A percentile compares a stretch with the other conserved stretches of the same genome.
These are phyloP conservation scores for Mercenaria mercenaria DNA, from an alignment of 1,140 invertebrate genomes.

Conservation along the genomic window DNA sequence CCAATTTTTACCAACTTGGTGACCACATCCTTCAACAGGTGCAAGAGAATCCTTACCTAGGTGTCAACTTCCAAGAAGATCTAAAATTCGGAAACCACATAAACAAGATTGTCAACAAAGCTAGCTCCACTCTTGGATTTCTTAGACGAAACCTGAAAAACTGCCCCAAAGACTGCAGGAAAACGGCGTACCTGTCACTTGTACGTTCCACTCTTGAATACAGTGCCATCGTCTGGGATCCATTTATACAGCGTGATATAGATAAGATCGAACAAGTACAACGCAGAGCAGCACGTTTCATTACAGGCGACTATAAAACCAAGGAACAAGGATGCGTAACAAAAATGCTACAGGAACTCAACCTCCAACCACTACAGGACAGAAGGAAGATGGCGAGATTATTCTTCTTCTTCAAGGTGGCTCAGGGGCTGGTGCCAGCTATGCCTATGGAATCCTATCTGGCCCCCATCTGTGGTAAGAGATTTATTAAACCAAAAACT, in stretches of 20 bases:
- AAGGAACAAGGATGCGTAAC: constrained; percentile 48
- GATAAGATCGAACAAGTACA: constrained; percentile 57
- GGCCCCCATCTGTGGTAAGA: background rate
- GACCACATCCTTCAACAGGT: constrained; percentile 1
- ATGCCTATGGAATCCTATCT: background rate
- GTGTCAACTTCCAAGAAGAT: constrained; percentile 55
- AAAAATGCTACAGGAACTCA: constrained; percentile 31
- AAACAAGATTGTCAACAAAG: background rate
- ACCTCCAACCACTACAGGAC: constrained; percentile 29
- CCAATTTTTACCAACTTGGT: constrained; percentile 49
- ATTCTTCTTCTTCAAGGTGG: constrained; percentile 58
- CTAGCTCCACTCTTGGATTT: constrained; percentile 36
- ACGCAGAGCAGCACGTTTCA: constrained; percentile 56
- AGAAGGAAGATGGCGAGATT: constrained; percentile 24
- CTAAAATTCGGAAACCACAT: constrained; percentile 69
- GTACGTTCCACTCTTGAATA: constrained; percentile 49
- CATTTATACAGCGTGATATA: constrained; percentile 15
- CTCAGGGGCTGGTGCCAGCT: constrained; percentile 52
- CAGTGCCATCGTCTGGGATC: background rate
- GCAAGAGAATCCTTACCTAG: constrained; percentile 57
- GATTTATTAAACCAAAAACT: background rate
- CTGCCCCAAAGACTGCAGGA: constrained; percentile 35
- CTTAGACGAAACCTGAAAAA: constrained; percentile 56
- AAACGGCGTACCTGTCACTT: constrained; percentile 43
- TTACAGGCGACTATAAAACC: constrained; percentile 37